Percentiles rank a stretch among this genome's conserved stretches.
Conservation (phyloP, 2,113 vertebrate genomes). For the Pterocles orientalis region DNA sequence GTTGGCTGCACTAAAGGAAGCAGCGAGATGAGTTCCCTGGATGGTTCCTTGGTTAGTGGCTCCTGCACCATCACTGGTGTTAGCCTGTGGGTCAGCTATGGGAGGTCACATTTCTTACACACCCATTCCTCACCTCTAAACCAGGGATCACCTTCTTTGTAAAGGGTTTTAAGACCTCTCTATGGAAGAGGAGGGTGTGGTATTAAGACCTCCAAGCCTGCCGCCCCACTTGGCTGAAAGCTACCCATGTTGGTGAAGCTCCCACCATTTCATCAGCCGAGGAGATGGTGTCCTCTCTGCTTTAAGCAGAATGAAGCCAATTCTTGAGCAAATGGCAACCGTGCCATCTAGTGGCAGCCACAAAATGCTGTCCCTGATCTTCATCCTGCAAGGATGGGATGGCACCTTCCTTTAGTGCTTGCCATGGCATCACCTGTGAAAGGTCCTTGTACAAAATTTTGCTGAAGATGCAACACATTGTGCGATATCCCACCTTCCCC, state of each 20-base stretch:
- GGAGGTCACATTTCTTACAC: accelerated
- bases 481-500: not conserved
- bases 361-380: not conserved
- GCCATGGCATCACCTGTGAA: not conserved
- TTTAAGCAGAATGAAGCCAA: not conserved
- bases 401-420: not conserved
- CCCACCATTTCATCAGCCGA: not conserved
- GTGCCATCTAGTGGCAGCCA: conserved; percentile 50
- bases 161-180: not conserved
- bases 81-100: not conserved
- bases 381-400: accelerated
- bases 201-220: not conserved
- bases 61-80: not conserved
- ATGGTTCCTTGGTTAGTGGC: not conserved
- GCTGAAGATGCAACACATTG: not conserved
- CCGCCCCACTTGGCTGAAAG: accelerated
- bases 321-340: not conserved
- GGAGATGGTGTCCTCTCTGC: not conserved
- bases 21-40: not conserved
- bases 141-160: not conserved
- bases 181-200: not conserved
- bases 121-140: not conserved
- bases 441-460: not conserved
- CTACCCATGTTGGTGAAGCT: not conserved
- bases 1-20: not conserved